A percentile compares a stretch with the other conserved stretches of the same genome.
Conservation (phyloP, 1,140 invertebrate genomes). For the Cotesia glomerata region DNA sequence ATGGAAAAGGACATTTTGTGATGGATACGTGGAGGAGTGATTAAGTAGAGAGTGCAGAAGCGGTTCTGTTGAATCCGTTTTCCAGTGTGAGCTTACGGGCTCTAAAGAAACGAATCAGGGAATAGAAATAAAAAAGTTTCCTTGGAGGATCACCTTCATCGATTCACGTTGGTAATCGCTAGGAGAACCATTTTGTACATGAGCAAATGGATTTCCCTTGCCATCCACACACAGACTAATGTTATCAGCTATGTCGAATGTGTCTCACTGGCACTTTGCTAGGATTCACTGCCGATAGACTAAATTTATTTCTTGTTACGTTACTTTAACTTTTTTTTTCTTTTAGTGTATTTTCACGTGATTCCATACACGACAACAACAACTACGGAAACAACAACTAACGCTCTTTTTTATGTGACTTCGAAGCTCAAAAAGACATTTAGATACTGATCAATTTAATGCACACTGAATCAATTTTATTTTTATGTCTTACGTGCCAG, state of each 20-base stretch:
- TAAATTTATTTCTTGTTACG: neutral
- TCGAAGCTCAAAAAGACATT: no score
- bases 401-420: no score
- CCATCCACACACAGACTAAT: neutral
- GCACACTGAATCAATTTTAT: no score
- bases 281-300: conserved; percentile 2
- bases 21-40: no score
- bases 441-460: no score
- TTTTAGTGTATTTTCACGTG: neutral
- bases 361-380: neutral
- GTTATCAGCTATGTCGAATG: conserved; percentile 16
- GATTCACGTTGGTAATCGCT: conserved; percentile 12
- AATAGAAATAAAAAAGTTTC: conserved; percentile 11
- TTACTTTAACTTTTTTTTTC: neutral
- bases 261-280: conserved; percentile 2
- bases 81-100: no score
- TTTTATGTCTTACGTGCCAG: no score
- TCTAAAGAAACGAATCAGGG: no score
- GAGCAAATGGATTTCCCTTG: conserved; percentile 11
- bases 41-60: neutral
- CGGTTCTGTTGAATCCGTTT: no score
- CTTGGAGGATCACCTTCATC: conserved; percentile 19
- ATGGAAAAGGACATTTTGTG: no score
- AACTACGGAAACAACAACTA: no score
- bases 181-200: conserved; percentile 14